Percentiles rank a stretch among this genome's conserved stretches.
phyloP scores from a whole-genome alignment of 92 coral and sea anemone genomes.

The Parazoanthus swiftii region DNA sequence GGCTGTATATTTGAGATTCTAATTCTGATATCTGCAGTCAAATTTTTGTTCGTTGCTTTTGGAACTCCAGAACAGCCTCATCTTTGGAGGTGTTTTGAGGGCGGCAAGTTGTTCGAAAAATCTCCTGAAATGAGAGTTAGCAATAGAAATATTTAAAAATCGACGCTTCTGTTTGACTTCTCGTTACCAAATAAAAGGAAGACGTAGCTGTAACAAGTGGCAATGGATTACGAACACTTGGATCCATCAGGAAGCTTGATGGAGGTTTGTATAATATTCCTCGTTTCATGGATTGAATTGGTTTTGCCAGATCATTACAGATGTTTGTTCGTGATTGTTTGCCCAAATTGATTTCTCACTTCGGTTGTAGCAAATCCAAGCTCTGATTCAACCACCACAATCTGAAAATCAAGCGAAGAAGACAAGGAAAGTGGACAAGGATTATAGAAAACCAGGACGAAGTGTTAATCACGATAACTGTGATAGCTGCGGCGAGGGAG shows the following conservation, averaged over 20 bases:
- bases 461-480: constrained; percentile 94
- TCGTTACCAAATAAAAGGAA: constrained; percentile 10
- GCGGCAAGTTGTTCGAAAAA: constrained; percentile 63
- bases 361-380: constrained; percentile 90
- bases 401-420: constrained; percentile 73
- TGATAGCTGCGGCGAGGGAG: constrained; percentile 99
- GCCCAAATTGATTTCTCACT: constrained; percentile 34
- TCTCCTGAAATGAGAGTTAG: constrained; percentile 54
- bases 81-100: constrained; percentile 49
- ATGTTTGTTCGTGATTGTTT: constrained; percentile 44
- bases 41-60: neutral
- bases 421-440: constrained; percentile 82
- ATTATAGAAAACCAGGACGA: constrained; percentile 84
- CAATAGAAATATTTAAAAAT: constrained; percentile 19
- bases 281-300: constrained; percentile 14
- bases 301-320: constrained; percentile 3
- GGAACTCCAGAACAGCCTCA: constrained; percentile 51
- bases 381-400: constrained; percentile 95
- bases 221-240: constrained; percentile 95
- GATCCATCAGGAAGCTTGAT: constrained; percentile 98
- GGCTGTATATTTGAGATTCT: constrained; percentile 10
- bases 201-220: constrained; percentile 36
- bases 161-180: constrained; percentile 20
- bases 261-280: constrained; percentile 76
- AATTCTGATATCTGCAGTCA: neutral